Evolutionary conservation across 2,888 invertebrate genomes (phyloP).

Genomic region (Aradus depressus): DNA sequence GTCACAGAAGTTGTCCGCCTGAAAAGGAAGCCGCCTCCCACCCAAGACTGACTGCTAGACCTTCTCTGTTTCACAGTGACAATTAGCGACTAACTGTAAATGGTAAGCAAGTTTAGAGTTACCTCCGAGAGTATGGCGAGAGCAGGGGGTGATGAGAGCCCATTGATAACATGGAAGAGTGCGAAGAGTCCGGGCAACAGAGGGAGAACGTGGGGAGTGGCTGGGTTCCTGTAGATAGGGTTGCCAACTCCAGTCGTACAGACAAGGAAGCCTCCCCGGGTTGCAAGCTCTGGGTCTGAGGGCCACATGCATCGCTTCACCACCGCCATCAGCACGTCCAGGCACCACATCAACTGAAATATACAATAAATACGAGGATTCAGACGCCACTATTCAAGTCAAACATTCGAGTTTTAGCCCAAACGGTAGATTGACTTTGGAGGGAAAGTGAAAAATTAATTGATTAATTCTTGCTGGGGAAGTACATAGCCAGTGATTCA

Average conservation of each 20-base stretch:
- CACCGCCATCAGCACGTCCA: slow-evolving; percentile 66
- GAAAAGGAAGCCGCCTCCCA: too few species aligned
- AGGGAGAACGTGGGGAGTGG: slow-evolving; percentile 69
- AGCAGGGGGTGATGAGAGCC: slow-evolving; percentile 62
- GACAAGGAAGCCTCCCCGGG: slow-evolving; percentile 72
- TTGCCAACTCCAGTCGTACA: slow-evolving; percentile 38
- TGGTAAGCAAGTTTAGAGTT: slow-evolving; percentile 18
- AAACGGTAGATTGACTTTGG: too few species aligned
- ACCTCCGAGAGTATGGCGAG: slow-evolving; percentile 48
- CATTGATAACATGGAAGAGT: slow-evolving; percentile 68
- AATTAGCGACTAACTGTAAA: not conserved
- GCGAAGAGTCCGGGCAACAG: slow-evolving; percentile 67
- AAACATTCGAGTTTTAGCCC: too few species aligned
- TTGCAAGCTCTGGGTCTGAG: slow-evolving; percentile 71
- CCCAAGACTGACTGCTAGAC: not conserved
- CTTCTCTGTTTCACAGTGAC: not conserved
- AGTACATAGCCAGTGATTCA: not conserved
- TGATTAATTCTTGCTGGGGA: not conserved
- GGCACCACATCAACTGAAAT: slow-evolving; percentile 31
- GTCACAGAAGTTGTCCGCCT: too few species aligned
- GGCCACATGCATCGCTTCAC: slow-evolving; percentile 86
- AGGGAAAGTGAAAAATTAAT: not conserved
- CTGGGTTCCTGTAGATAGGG: slow-evolving; percentile 76
- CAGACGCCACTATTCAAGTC: too few species aligned
- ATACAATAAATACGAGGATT: slow-evolving; percentile 1